Base-by-base conservation (phyloP, 2,888 invertebrate genomes). In the Cryptocephalus primarius region DNA sequence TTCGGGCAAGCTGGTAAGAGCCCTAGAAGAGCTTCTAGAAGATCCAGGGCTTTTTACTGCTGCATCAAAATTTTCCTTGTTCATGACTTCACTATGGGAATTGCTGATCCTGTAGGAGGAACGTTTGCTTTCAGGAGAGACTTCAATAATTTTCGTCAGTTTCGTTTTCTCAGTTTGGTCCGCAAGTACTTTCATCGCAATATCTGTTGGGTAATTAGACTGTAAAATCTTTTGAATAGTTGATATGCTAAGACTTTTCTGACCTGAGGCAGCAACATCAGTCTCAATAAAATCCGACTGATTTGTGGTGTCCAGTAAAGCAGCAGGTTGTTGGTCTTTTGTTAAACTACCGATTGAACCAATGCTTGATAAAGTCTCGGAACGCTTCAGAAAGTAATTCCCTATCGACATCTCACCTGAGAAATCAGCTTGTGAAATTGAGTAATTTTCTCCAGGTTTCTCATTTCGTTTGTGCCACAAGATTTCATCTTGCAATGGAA, bases 321-420 rank as follows among this genome's bases (percentile, higher is more conserved):
- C 60, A 31, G 59, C 46, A n/a, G 65, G 64, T 36, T 46, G 46
- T 12, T 50, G 48, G 39, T 47, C 42, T 52, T 60, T 62, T 2
- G 64, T 65, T 46, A 61, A 63, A 22, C 45, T 51, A 40, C 56
- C 57, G 33, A 53, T 44, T 46, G 49, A 45, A n/a, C n/a, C n/a
- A 42, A 65, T 56, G 22, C 66, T 58, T 4, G 69, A 66, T 4
- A 72, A 55, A 50, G 64, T 61, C 32, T 70, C 70, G 42, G 69
- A 72, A 56, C 67, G 70, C 39, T 69, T 62, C 52, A 62, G 60
- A 49, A 75, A 75, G 57, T 69, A 75, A 54, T 71, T 69, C 22
- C 71, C 70, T 32, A 74, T 64, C 2, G 74, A 72, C 38, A 69
- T 51, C 46, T 56, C 48, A 32, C 45, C 40, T 8, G 46, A 43